These are phyloP conservation scores for Malacosoma neustria DNA, from an alignment of 2,888 invertebrate genomes.

Conservation along the genomic window DNA sequence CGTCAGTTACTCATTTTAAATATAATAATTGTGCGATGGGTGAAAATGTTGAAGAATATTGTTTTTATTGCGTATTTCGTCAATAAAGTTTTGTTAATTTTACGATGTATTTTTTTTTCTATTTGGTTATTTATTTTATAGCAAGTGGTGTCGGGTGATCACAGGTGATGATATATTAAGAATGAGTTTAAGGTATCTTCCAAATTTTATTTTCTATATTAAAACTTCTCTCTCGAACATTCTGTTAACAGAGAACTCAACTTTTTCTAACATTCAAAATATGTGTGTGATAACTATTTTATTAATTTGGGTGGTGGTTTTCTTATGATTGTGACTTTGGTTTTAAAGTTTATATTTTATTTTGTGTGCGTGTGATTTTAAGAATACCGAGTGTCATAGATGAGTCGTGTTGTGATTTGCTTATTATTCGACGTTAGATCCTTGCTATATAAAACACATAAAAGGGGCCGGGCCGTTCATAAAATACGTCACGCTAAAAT, in stretches of 20 bases:
- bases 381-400: too few relatives aligned
- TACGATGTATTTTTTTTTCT: constrained; percentile 20
- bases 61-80: too few relatives aligned
- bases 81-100: background rate
- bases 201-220: constrained; percentile 17
- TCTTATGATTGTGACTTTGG: background rate
- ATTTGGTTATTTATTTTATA: constrained; percentile 40
- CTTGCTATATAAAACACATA: too few relatives aligned
- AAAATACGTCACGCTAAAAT: too few relatives aligned
- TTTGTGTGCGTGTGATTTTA: too few relatives aligned
- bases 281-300: constrained; percentile 14
- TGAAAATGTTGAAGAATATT: too few relatives aligned
- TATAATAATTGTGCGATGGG: too few relatives aligned
- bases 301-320: constrained; percentile 20
- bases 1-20: too few relatives aligned
- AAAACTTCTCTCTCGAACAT: constrained; percentile 14
- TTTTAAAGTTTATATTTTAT: too few relatives aligned
- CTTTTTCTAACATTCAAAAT: background rate
- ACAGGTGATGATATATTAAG: constrained; percentile 85
- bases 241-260: constrained; percentile 7
- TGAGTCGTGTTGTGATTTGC: too few relatives aligned
- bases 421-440: too few relatives aligned
- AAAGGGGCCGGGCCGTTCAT: too few relatives aligned
- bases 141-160: constrained; percentile 74
- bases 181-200: constrained; percentile 82